Base-by-base conservation (phyloP, 2,113 vertebrate genomes). In the Siniperca chuatsi region DNA sequence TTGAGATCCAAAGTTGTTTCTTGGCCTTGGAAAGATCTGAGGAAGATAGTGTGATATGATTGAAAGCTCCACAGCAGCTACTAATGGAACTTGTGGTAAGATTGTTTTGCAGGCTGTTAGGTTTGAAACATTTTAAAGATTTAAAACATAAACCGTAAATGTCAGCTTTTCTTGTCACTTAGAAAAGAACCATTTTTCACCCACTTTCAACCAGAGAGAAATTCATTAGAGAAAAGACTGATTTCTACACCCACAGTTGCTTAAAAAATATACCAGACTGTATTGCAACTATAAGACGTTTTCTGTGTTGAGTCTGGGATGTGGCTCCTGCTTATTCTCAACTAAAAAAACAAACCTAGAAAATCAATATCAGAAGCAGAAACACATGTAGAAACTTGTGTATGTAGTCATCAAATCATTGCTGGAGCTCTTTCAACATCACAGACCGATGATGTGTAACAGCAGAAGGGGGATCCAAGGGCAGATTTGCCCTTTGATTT, bases 331-430 rank as follows among this genome's bases (percentile, higher is more conserved):
- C 16, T 25, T 16, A 25, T 57, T 75, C 42, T 62, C 7, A 8
- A 35, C 58, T 52, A 44, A 16, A 35, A 37, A 33, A 64, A 2
- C 20, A 64, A 64, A 52, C 20, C 20, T 4, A 50, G 60, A 64
- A 52, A 76, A 76, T 76, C 74, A 52, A 52, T 50, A 25, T 52
- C 4, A 37, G 42, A 64, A 75, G 58, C 73, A 37, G 44, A 50
- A 75, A 64, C 74, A 52, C 13, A 18, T 37, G 60, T 18, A n/a
- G 46, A 37, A 50, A 15, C 40, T 42, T 48, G 46, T 46, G 44
- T 46, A 46, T 37, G 20, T 11, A 40, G 35, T 42, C 40, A 42
- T 8, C 40, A 48, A 50, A 12, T 55, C 16, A 1, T 4, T 9
- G 33, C 48, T 29, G 29, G 48, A 66, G 61, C 33, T 50, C 65